Conservation (phyloP, 1,140 invertebrate genomes). For the Drosophila pandora region DNA sequence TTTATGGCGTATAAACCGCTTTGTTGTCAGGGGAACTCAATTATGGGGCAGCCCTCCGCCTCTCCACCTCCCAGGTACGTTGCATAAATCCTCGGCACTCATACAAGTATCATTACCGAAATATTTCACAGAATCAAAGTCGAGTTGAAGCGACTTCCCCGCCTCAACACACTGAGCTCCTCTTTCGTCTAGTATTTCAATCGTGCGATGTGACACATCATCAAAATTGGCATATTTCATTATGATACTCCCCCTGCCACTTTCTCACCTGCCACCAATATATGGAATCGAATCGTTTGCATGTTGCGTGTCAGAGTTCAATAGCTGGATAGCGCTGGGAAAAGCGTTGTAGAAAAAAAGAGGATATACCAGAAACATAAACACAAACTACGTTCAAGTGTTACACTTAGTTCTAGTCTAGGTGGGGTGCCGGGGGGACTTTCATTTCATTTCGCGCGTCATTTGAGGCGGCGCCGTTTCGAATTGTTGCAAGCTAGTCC, state of each 20-base stretch:
- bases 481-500: constrained; percentile 62
- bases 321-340: constrained; percentile 44
- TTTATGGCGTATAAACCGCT: constrained; percentile 77
- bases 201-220: constrained; percentile 74
- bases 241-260: constrained; percentile 26
- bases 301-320: constrained; percentile 77
- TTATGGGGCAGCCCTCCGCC: constrained; percentile 31
- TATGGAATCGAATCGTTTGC: constrained; percentile 47
- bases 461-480: constrained; percentile 75
- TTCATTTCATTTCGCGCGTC: constrained; percentile 80
- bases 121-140: constrained; percentile 73
- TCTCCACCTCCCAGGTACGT: not conserved
- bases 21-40: constrained; percentile 70
- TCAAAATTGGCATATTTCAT: constrained; percentile 79
- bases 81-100: constrained; percentile 27
- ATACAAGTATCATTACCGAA: constrained; percentile 56
- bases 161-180: not conserved
- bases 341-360: not conserved
- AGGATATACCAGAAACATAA: constrained; percentile 44
- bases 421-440: constrained; percentile 42
- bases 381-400: constrained; percentile 78
- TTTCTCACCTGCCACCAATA: constrained; percentile 8
- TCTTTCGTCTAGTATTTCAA: constrained; percentile 64
- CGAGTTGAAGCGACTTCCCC: not conserved
- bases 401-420: constrained; percentile 62